Percentiles rank a stretch among this genome's conserved stretches.
Conservation (phyloP, 2,797 vertebrate genomes). For the Labeo calbasu region DNA sequence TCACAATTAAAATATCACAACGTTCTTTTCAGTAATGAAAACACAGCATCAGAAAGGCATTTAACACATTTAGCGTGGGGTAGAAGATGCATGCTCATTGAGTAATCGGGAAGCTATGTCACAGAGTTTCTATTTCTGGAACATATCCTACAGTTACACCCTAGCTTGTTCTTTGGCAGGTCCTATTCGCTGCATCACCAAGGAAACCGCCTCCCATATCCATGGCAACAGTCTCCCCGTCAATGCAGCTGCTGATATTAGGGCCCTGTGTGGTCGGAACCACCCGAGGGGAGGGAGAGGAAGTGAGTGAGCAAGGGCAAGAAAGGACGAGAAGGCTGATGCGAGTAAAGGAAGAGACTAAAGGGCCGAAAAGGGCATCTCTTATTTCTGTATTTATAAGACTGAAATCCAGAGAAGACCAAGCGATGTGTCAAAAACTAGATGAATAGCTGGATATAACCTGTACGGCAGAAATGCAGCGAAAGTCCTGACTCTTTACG, state of each 20-base stretch:
- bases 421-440: background rate
- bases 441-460: background rate
- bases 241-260: conserved; percentile 72
- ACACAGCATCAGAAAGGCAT: conserved; percentile 14
- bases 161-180: conserved; percentile 61
- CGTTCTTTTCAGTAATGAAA: background rate
- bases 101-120: conserved; percentile 39
- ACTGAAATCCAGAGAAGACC: background rate
- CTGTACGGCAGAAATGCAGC: background rate
- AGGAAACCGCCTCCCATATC: conserved; percentile 82
- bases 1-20: conserved; percentile 1
- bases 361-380: conserved; percentile 9
- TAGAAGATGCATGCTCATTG: conserved; percentile 29
- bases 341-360: background rate
- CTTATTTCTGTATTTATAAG: conserved; percentile 1
- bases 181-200: conserved; percentile 80
- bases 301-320: conserved; percentile 42
- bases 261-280: conserved; percentile 54
- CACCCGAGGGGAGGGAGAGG: conserved; percentile 57
- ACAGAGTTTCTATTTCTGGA: conserved; percentile 57
- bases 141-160: conserved; percentile 62
- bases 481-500: background rate
- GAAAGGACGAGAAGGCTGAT: conserved; percentile 43
- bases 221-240: conserved; percentile 75
- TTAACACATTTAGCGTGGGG: conserved; percentile 20